Evolutionary conservation across 1,140 invertebrate species (phyloP).

Genomic region (Ridgeia piscesae): DNA sequence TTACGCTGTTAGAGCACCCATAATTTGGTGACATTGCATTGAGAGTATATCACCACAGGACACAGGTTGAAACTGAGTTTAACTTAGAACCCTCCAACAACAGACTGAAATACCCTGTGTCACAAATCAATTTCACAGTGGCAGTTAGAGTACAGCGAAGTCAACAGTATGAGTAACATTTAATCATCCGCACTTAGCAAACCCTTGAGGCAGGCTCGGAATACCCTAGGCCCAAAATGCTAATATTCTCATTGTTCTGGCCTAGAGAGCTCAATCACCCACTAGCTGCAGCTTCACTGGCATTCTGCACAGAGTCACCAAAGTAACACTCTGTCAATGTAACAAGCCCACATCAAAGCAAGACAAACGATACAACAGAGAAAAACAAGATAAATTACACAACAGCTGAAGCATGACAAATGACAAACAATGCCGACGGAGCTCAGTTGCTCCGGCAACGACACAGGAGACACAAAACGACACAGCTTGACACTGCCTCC

Average conservation of each 20-base stretch:
- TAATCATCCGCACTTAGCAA: not conserved
- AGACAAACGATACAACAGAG: not conserved
- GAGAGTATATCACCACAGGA: not conserved
- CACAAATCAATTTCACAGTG: not conserved
- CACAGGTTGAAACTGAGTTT: not conserved
- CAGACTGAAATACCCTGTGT: not conserved
- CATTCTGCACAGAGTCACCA: not conserved
- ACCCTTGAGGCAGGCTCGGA: not conserved
- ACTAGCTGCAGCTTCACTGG: not conserved
- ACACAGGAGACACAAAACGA: not conserved
- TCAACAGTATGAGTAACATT: not conserved
- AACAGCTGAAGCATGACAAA: not conserved
- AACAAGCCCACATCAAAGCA: not conserved
- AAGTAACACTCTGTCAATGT: not conserved
- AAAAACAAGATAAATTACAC: constrained; percentile 1
- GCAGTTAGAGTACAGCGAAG: not conserved
- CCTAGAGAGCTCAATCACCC: not conserved
- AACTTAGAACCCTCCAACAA: not conserved
- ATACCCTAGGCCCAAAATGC: not conserved
- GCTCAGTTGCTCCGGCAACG: not conserved
- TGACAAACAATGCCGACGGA: not conserved
- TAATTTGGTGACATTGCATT: too few species aligned
- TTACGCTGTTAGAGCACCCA: not conserved
- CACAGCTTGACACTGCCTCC: not conserved
- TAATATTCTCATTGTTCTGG: not conserved